Evolutionary conservation across 2,797 vertebrate genomes (phyloP).

Genomic region (Myotis pilosus): DNA sequence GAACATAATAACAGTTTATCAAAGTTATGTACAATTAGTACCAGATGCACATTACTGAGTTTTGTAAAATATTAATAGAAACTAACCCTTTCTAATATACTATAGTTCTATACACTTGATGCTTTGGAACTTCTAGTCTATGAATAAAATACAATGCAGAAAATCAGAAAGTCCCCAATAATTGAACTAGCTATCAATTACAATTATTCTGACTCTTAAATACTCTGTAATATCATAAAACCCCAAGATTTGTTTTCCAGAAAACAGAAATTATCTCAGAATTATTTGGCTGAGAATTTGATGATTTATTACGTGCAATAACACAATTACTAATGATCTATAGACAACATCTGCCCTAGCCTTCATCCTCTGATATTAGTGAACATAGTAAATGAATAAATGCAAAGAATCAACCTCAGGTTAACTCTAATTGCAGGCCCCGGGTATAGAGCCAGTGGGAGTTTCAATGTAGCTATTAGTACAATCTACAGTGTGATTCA

Average conservation of each 20-base stretch:
- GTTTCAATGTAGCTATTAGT: background rate
- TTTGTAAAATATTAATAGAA: background rate
- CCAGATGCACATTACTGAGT: slow-evolving; percentile 61
- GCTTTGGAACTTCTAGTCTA: background rate
- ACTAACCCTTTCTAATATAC: background rate
- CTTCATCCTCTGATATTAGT: background rate
- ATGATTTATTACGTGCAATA: background rate
- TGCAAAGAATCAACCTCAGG: background rate
- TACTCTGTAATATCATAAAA: background rate
- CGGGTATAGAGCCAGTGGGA: background rate
- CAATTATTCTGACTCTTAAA: slow-evolving; percentile 34
- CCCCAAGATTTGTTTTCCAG: background rate
- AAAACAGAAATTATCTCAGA: background rate
- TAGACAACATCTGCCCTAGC: background rate
- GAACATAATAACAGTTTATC: slow-evolving; percentile 58
- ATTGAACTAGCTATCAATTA: background rate
- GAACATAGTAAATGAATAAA: slow-evolving; percentile 49
- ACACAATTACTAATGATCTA: slow-evolving; percentile 24
- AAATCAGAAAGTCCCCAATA: background rate
- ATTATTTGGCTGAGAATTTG: slow-evolving; percentile 6
- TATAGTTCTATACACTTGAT: background rate
- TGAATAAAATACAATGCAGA: background rate
- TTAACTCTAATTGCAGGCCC: background rate
- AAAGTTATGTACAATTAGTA: slow-evolving; percentile 16
- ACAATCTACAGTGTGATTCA: background rate